Percentiles rank a stretch among this genome's conserved stretches.
These are phyloP conservation scores for Notarius lentiginosus DNA, from an alignment of 2,113 vertebrate species.

Conservation along the genomic window DNA sequence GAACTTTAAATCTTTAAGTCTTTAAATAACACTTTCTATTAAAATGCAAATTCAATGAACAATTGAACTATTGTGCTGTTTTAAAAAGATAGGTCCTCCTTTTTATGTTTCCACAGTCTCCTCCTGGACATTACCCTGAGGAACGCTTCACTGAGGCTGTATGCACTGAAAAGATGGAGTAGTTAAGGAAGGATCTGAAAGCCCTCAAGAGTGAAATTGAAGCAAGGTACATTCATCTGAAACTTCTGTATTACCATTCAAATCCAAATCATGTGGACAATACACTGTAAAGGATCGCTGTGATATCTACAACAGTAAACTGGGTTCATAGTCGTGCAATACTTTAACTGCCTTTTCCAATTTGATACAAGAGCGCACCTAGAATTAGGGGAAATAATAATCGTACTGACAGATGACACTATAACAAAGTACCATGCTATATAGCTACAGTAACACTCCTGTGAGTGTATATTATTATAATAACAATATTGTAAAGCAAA, in stretches of 20 bases:
- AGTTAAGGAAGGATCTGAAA: constrained; percentile 25
- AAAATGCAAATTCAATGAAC: neutral
- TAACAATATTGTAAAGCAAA: neutral
- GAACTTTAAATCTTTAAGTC: neutral
- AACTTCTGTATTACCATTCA: neutral
- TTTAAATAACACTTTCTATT: neutral
- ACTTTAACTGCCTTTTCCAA: neutral
- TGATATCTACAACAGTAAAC: neutral
- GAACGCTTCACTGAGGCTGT: constrained; percentile 10
- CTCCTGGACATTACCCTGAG: neutral
- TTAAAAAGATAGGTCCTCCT: neutral
- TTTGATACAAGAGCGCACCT: too few relatives aligned
- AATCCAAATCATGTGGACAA: constrained; percentile 4
- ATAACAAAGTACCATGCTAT: neutral
- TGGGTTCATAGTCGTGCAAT: neutral
- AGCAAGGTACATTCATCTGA: constrained; percentile 8
- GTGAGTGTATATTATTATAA: neutral
- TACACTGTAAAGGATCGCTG: neutral
- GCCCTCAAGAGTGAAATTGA: constrained; percentile 29
- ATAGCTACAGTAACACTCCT: neutral
- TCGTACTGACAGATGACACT: neutral
- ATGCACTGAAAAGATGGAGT: neutral
- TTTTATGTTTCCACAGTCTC: neutral
- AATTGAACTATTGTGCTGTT: neutral
- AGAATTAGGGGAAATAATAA: neutral